phyloP scores from a whole-genome alignment of 2,888 invertebrate species.

The Noctua janthe region DNA sequence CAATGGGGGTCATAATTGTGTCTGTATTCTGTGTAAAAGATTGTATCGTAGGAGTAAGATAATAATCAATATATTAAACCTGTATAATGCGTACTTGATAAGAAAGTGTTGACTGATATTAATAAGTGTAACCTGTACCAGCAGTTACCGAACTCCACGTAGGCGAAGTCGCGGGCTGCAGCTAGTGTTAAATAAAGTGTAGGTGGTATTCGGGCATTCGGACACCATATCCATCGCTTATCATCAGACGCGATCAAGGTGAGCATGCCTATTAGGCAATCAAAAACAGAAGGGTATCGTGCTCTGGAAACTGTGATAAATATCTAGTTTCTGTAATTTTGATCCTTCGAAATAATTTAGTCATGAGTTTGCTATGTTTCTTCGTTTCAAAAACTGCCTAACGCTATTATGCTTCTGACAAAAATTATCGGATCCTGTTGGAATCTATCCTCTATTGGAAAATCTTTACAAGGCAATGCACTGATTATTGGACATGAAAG shows the following conservation, averaged over 20 bases:
- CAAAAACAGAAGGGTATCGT: neutral
- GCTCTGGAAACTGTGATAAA: neutral
- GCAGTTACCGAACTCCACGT: neutral
- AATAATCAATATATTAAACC: too few species aligned
- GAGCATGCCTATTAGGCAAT: neutral
- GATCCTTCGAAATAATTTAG: neutral
- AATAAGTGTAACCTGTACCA: too few species aligned
- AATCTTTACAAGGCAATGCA: neutral
- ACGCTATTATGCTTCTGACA: neutral
- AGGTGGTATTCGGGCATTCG: neutral
- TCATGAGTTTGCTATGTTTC: neutral
- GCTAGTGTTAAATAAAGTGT: neutral
- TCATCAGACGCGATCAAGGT: neutral
- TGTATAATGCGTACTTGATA: too few species aligned
- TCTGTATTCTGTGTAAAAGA: too few species aligned
- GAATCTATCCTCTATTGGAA: neutral
- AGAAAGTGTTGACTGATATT: too few species aligned
- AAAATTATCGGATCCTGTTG: neutral
- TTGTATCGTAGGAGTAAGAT: too few species aligned
- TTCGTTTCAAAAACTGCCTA: neutral
- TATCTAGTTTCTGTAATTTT: neutral
- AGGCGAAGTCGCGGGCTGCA: neutral
- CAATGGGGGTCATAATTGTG: too few species aligned
- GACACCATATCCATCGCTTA: neutral
- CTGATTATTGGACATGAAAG: neutral